Conservation (phyloP, 2,888 invertebrate genomes). For the Pristionchus mayeri region DNA sequence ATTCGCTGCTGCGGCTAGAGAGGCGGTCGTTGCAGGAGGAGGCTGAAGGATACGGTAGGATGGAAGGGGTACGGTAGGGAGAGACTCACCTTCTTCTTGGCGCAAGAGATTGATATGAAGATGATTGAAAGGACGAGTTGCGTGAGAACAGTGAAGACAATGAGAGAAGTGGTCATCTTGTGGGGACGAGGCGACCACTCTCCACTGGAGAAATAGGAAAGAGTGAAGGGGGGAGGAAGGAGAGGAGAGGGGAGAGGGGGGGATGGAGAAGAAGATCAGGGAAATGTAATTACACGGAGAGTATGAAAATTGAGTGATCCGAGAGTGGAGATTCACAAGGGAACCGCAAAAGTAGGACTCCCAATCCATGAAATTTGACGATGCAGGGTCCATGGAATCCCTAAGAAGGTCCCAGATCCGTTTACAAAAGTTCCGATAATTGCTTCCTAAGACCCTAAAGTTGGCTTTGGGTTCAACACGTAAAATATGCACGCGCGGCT, state of each 20-base stretch:
- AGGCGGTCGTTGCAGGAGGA: neutral
- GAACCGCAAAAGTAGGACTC: no score
- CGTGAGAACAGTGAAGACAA: conserved; percentile 1
- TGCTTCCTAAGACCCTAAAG: no score
- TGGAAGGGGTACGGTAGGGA: neutral
- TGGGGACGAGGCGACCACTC: neutral
- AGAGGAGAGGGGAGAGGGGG: neutral
- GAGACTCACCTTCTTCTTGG: conserved; percentile 21
- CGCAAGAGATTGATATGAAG: conserved; percentile 23
- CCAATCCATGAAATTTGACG: no score
- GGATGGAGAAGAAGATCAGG: no score
- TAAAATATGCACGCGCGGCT: no score
- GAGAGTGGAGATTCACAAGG: no score
- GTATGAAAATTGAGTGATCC: no score
- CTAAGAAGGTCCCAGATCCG: no score
- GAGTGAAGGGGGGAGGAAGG: neutral
- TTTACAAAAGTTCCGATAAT: no score
- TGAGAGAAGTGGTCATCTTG: neutral
- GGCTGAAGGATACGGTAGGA: neutral
- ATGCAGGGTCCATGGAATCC: no score
- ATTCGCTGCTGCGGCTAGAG: conserved; percentile 16
- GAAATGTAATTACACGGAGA: no score
- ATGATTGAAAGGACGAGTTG: neutral
- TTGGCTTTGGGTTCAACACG: no score
- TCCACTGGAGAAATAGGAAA: neutral